phyloP scores from a whole-genome alignment of 2,113 vertebrate species.

The Cynocephalus volans region DNA sequence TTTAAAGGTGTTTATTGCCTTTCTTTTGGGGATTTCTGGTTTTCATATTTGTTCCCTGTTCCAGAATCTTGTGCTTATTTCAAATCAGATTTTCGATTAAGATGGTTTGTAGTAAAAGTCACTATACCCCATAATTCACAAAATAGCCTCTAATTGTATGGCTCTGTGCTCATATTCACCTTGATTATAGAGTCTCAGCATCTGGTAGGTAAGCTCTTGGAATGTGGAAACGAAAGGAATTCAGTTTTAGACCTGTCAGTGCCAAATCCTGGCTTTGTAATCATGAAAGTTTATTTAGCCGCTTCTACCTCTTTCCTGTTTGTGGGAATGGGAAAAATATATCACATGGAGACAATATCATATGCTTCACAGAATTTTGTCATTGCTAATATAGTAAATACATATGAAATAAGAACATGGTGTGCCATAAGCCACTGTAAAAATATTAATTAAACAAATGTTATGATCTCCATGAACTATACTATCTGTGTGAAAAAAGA shows the following conservation, averaged over 20 bases:
- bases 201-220: not conserved
- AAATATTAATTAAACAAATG: not conserved
- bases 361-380: not conserved
- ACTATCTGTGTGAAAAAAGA: not conserved
- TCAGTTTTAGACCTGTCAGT: not conserved
- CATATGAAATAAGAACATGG: not conserved
- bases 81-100: not conserved
- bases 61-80: conserved; percentile 49
- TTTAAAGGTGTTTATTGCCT: not conserved
- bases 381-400: not conserved
- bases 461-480: not conserved
- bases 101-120: not conserved
- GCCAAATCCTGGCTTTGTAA: not conserved
- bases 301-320: not conserved
- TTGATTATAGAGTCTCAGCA: not conserved
- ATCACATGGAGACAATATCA: not conserved
- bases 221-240: fast-evolving
- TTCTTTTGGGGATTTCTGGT: not conserved
- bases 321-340: not conserved
- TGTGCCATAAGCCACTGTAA: not conserved
- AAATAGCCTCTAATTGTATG: not conserved
- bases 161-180: not conserved
- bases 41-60: not conserved
- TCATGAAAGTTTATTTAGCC: not conserved
- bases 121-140: not conserved